Percentiles rank a stretch among this genome's conserved stretches.
These are phyloP conservation scores for Polypterus senegalus DNA, from an alignment of 2,113 vertebrate species.

Conservation along the genomic window DNA sequence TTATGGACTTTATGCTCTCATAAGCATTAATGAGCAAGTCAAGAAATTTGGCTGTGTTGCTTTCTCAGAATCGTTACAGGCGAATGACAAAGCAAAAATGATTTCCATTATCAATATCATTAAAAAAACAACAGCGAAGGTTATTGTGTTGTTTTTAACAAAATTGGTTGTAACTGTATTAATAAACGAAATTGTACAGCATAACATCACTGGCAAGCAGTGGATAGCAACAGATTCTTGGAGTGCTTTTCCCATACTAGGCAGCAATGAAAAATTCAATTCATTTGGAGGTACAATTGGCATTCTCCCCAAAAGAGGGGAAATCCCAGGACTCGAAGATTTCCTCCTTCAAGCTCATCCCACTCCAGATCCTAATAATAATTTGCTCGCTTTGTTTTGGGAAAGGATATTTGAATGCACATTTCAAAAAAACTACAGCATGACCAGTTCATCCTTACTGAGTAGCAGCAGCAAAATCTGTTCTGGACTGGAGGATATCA, in stretches of 20 bases:
- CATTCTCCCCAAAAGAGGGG: constrained; percentile 11
- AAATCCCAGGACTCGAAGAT: constrained; percentile 16
- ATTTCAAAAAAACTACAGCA: no score
- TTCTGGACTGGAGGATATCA: no score
- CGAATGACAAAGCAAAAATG: constrained; percentile 4
- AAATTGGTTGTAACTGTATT: constrained; percentile 5
- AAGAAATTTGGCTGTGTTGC: constrained; percentile 9
- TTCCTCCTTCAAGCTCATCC: constrained; percentile 8
- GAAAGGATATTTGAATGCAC: constrained; percentile 11
- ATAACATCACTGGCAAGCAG: constrained; percentile 12
- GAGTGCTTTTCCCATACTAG: constrained; percentile 6
- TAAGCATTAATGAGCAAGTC: constrained; percentile 14
- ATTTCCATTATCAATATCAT: constrained; percentile 9
- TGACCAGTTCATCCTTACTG: no score
- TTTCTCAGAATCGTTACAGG: constrained; percentile 7
- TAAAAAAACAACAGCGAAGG: constrained; percentile 13
- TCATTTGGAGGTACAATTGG: constrained; percentile 15
- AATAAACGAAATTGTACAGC: constrained; percentile 10
- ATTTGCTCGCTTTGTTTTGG: constrained; percentile 11
- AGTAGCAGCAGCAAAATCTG: no score
- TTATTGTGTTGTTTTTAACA: constrained; percentile 14
- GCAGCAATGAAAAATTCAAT: neutral
- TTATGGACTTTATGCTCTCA: constrained; percentile 15
- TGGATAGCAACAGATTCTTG: constrained; percentile 18
- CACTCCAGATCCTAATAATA: neutral